Evolutionary conservation across 2,888 invertebrate species (phyloP), one percentile per base, ranked within the genome.

Genomic region (Pseudococcus viburni): DNA sequence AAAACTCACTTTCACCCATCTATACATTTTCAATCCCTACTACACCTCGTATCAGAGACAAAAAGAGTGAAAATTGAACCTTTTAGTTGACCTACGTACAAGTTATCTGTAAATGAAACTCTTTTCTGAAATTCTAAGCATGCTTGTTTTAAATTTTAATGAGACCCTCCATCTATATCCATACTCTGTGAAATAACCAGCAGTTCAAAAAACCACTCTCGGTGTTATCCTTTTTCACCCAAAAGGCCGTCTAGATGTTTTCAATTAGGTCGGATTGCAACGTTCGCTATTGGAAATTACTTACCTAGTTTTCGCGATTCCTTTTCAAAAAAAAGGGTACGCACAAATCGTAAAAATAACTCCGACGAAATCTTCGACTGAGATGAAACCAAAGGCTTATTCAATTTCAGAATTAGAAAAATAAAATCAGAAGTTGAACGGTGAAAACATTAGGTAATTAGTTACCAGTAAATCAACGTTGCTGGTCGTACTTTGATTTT

Each of bases 101-200:
- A 26, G 26, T 77, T 77, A 77, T 17, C 77, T 77, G 77, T 77
- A 64, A 64, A 64, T 22, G 64, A 22, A 64, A 22, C 11, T 39
- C 39, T 39, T 77, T 77, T 77, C 17, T 77, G 22, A 26, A 26
- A 77, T 77, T 77, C 39, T 77, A 12, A 39, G 17, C 77, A 17
- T 77, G 39, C 22, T 77, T 77, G 22, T 77, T 77, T 77, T 77
- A 77, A 77, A 77, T 77, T 77, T 77, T 77, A 77, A 77, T 77
- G 39, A 26, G 77, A 26, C 15, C 26, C 26, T 33, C 26, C 26
- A 33, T 33, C 26, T 3, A 33, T 33, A 7, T 15, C 15, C 39
- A 15, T 77, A 26, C 17, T 5, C 22, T 7, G 22, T 33, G 22
- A 77, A 77, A 77, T 77, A 77, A 33, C 1, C 26, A 77, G 8